phyloP scores from a whole-genome alignment of 2,113 vertebrate species.

The Laticauda laticaudata region DNA sequence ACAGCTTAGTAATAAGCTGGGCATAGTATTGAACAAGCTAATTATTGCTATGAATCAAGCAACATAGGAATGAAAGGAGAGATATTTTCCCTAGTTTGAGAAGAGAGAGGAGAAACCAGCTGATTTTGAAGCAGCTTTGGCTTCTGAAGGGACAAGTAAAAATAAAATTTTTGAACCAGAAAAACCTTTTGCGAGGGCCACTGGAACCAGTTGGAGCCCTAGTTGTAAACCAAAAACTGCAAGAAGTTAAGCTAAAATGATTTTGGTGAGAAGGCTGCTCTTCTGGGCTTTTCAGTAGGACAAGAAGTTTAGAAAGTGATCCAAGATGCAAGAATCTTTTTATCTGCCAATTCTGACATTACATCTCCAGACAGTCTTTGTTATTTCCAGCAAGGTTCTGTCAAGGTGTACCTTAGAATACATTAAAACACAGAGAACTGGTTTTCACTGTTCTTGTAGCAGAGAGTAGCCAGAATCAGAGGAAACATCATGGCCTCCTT shows the following conservation, averaged over 20 bases:
- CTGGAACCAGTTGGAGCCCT: background rate
- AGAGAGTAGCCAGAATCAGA: background rate
- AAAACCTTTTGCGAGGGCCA: rapidly evolving
- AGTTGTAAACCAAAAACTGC: background rate
- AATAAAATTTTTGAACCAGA: background rate
- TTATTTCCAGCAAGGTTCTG: background rate
- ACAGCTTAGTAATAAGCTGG: background rate
- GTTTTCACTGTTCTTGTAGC: too few species aligned
- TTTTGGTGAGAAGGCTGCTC: background rate
- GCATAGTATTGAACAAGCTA: background rate
- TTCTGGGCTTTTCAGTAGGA: background rate
- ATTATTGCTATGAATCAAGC: background rate
- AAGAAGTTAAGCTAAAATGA: background rate
- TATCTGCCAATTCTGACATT: background rate
- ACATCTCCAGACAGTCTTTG: background rate
- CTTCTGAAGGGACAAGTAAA: background rate
- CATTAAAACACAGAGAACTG: background rate
- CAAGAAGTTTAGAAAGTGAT: background rate
- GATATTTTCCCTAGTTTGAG: background rate
- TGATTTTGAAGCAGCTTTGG: background rate
- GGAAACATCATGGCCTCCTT: background rate
- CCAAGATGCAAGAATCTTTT: background rate
- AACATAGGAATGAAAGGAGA: background rate
- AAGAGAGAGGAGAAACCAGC: background rate
- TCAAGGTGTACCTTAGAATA: background rate